phyloP scores from a whole-genome alignment of 2,888 invertebrate genomes.

The Agrotis segetum region DNA sequence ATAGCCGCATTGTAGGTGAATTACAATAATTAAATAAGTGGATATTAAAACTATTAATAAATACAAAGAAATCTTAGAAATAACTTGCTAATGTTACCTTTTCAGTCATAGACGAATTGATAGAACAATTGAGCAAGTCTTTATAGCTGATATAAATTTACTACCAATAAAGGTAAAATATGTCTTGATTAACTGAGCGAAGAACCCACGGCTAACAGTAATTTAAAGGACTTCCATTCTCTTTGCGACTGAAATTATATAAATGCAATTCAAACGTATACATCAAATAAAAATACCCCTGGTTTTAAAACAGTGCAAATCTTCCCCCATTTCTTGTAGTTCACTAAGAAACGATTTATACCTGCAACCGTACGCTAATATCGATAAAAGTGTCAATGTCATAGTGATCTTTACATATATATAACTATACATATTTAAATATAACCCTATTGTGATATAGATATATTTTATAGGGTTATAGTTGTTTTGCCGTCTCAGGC shows the following conservation, averaged over 20 bases:
- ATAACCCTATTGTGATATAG: no score
- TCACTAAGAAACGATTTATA: neutral
- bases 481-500: no score
- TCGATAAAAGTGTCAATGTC: neutral
- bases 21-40: conserved; percentile 7
- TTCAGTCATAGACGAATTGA: neutral
- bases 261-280: neutral
- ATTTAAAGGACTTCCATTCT: neutral
- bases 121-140: neutral
- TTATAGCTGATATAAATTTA: conserved; percentile 7
- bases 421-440: no score
- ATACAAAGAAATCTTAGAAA: conserved; percentile 40
- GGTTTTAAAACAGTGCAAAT: neutral
- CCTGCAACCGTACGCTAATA: neutral
- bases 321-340: neutral
- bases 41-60: conserved; percentile 11
- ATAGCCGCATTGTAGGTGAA: neutral
- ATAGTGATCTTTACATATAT: no score
- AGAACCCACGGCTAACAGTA: conserved; percentile 3
- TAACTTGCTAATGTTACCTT: conserved; percentile 18
- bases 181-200: neutral
- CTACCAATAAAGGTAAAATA: neutral
- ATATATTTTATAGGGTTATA: no score
- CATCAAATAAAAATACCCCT: neutral
- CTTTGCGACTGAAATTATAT: conserved; percentile 4